Evolutionary conservation across 2,888 invertebrate genomes (phyloP), one percentile per base, ranked within the genome.

Genomic region (Stomorhina lunata): DNA sequence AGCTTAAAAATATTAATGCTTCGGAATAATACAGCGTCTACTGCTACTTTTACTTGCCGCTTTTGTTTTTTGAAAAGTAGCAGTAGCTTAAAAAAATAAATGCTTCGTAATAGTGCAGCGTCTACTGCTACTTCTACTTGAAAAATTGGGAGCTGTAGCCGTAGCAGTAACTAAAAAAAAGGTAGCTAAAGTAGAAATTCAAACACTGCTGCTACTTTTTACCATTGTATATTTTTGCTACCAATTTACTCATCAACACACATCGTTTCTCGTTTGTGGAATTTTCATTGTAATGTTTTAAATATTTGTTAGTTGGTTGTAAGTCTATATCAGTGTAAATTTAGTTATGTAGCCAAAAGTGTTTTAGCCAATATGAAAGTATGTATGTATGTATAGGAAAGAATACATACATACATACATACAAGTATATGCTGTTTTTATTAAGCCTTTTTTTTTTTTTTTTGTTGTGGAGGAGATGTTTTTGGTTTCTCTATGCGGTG

Each of bases 231-330:
- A 45, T 63, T 32, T n/a, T 61, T 40, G 37, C 15, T 59, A 32
- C 37, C 37, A 7, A 29, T 55, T 15, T 32, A 29, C 6, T 17
- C 25, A 32, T 25, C 10, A 9, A n/a, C 22, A 25, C 25, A 10
- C 4, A 27, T 45, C 22, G 4, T 29, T 45, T 29, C 34, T 48
- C 34, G 79, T 69, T 82, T 82, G 75, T 71, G 79, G 69, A 79
- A 82, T 82, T 53, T 71, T 75, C 69, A 75, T 71, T 53, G 63
- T 55, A 75, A 71, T 79, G 75, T 71, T 82, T 82, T 75, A 79
- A 82, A 79, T 75, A 82, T 71, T 75, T 72, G 48, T 57, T 66
- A 57, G 45, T 40, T 43, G 12, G 29, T 53, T 12, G 17, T 53
- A 76, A 59, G 37, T 59, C 48, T 76, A 40, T 29, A 76, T 37